A percentile compares a stretch with the other conserved stretches of the same genome.
These are phyloP conservation scores for Leistus spinibarbis DNA, from an alignment of 2,888 invertebrate genomes.

Conservation along the genomic window DNA sequence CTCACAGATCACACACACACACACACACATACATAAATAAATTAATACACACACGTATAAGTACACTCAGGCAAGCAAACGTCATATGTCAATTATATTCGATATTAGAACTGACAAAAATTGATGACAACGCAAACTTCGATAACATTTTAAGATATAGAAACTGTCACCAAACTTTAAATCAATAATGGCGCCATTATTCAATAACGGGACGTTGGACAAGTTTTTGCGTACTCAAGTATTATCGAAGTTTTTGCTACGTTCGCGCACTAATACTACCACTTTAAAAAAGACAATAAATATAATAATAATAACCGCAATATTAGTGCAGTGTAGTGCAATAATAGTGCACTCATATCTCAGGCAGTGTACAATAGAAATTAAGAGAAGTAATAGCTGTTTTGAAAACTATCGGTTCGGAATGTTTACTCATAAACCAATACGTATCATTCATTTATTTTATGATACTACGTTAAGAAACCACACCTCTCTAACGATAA, in stretches of 20 bases:
- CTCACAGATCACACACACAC: neutral
- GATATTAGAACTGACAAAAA: neutral
- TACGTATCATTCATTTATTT: too few relatives aligned
- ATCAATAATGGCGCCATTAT: constrained; percentile 24
- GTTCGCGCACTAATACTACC: constrained; percentile 20
- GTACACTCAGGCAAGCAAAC: neutral
- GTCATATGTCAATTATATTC: neutral
- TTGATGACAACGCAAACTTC: constrained; percentile 14
- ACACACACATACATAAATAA: neutral
- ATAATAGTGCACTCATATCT: constrained; percentile 25
- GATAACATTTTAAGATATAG: constrained; percentile 19
- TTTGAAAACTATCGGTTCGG: constrained; percentile 17
- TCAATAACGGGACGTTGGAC: constrained; percentile 13
- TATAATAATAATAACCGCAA: constrained; percentile 15
- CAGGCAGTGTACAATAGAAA: constrained; percentile 29
- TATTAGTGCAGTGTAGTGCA: constrained; percentile 14
- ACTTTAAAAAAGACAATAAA: constrained; percentile 15
- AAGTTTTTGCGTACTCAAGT: neutral
- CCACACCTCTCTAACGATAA: too few relatives aligned
- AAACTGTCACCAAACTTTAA: constrained; percentile 5
- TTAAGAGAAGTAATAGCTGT: constrained; percentile 13
- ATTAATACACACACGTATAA: neutral
- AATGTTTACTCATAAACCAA: too few relatives aligned
- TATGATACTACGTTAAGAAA: too few relatives aligned
- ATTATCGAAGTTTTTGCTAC: constrained; percentile 24